Percentiles rank a stretch among this genome's conserved stretches.
phyloP scores from a whole-genome alignment of 2,888 invertebrate genomes.

The Venusia cambrica region DNA sequence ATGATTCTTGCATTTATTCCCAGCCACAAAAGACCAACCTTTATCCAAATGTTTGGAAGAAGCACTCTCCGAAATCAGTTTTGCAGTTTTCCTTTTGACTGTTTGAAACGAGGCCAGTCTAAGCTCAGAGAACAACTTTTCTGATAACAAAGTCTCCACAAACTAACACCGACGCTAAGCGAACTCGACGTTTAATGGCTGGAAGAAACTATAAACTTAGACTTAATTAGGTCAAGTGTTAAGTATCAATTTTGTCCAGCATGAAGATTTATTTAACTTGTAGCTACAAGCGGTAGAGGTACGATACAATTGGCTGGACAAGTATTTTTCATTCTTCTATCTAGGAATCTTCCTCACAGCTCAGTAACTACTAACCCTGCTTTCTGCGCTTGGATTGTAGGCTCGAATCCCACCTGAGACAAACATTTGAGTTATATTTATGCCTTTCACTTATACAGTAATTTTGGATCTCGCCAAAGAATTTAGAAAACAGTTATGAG shows the following conservation, averaged over 20 bases:
- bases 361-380: no score
- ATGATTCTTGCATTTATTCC: no score
- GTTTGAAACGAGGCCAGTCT: slow-evolving; percentile 11
- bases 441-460: no score
- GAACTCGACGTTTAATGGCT: slow-evolving; percentile 50
- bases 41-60: slow-evolving; percentile 12
- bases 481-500: not conserved
- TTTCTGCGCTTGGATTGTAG: no score
- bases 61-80: slow-evolving; percentile 15
- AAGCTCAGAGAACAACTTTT: slow-evolving; percentile 40
- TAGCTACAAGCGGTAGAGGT: no score
- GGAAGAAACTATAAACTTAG: slow-evolving; percentile 36
- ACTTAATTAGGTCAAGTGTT: slow-evolving; percentile 51
- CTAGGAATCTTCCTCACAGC: no score
- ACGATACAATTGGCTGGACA: no score
- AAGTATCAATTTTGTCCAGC: slow-evolving; percentile 28
- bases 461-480: no score
- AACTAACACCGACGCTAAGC: slow-evolving; percentile 44
- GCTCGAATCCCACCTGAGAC: no score
- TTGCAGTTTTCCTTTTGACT: slow-evolving; percentile 6
- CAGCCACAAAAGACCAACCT: slow-evolving; percentile 6
- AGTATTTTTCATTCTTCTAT: no score
- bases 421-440: no score
- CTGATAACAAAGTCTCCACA: slow-evolving; percentile 47
- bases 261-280: slow-evolving; percentile 19